Base-by-base conservation (phyloP, 2,797 vertebrate genomes). In the Premnoplex brunnescens region DNA sequence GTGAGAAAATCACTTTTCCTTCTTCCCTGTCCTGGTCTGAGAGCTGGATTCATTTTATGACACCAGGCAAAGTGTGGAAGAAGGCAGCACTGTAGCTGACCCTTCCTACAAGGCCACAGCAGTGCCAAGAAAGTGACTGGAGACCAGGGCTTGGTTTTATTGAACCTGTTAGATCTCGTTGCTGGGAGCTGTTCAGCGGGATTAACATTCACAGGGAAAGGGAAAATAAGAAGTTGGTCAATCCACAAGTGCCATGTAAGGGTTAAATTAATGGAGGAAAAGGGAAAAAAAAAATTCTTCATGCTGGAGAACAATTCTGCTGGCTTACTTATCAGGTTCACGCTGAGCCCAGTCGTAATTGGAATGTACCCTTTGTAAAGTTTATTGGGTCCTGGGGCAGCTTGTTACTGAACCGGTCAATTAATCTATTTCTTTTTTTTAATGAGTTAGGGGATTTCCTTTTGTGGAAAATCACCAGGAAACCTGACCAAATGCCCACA, bases 391-490 rank as follows among this genome's bases (percentile, higher is more conserved):
- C 99, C 98, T 98, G 98, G 98, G 98, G 99, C 99, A 98, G 98
- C 98, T 98, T 99, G 98, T 99, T 98, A 98, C 98, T 98, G 98
- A 99, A 98, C 98, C 97, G 99, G 98, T 99, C 99, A 99, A 99
- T 99, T 99, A 99, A 99, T 99, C 98, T 98, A 97, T 98, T 98
- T 98, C 98, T 98, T 91, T 98, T 98, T 98, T 98, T 98, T 99
- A 99, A 99, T 99, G 99, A 99, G 99, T 98, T 98, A 97, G 97
- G 99, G 99, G 98, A 99, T 99, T 99, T 99, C 98, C 98, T 98
- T 98, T 97, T 98, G 97, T 98, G 97, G 97, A 97, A 98, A 98
- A 98, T 97, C 98, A 98, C 98, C 98, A 98, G 98, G 98, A 98
- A 98, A 97, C 98, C 97, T 98, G 98, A 98, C 98, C 98, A 93